A percentile compares a stretch with the other conserved stretches of the same genome.
Conservation (phyloP, 2,888 invertebrate genomes). For the Tenthredo notha region DNA sequence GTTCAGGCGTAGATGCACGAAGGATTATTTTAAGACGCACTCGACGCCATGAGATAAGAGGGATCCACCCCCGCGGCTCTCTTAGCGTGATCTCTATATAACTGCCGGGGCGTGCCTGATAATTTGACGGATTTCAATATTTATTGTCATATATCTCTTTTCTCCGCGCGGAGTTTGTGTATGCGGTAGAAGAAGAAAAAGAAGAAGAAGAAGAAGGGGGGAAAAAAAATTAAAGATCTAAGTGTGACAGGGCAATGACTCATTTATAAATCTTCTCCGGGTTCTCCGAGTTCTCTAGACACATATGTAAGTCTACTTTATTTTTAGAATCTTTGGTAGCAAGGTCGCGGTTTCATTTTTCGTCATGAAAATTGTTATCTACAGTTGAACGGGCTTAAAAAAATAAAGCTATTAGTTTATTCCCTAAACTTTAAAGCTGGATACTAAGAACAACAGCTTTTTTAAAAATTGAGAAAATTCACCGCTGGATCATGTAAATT, state of each 20-base stretch:
- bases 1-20: conserved; percentile 38
- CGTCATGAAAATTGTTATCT: background rate
- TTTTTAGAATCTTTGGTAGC: background rate
- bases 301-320: background rate
- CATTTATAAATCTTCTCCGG: background rate
- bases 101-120: conserved; percentile 48
- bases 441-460: background rate
- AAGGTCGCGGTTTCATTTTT: background rate
- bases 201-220: background rate
- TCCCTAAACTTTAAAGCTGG: background rate
- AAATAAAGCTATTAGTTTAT: background rate
- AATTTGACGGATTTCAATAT: conserved; percentile 50
- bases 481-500: conserved; percentile 4
- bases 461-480: background rate
- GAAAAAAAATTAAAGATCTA: background rate
- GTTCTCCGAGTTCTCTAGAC: background rate
- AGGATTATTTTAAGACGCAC: conserved; percentile 53
- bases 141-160: conserved; percentile 31
- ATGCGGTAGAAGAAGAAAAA: background rate
- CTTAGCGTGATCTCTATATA: conserved; percentile 8
- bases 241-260: background rate
- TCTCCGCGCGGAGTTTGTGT: background rate
- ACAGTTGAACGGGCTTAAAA: background rate
- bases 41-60: conserved; percentile 50
- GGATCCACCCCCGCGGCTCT: conserved; percentile 22